A percentile compares a stretch with the other conserved stretches of the same genome.
These are phyloP conservation scores for Hylaea fasciaria DNA, from an alignment of 2,888 invertebrate species.

Conservation along the genomic window DNA sequence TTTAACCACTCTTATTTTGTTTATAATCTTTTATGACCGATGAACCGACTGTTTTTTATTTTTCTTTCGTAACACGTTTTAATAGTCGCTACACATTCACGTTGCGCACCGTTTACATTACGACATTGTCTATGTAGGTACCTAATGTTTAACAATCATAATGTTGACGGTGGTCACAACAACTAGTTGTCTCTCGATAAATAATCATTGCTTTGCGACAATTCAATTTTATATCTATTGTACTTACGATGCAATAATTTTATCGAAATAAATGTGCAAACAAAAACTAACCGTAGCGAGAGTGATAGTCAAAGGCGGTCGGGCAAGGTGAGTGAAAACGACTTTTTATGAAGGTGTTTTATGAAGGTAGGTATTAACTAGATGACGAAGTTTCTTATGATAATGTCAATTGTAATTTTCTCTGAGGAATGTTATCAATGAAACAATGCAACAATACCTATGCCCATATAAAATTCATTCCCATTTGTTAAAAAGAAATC, in stretches of 20 bases:
- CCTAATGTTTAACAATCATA: neutral
- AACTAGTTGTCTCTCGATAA: conserved; percentile 18
- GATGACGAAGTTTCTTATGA: neutral
- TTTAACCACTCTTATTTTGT: too few relatives aligned
- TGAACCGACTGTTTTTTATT: too few relatives aligned
- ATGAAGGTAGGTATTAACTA: neutral
- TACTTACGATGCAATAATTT: neutral
- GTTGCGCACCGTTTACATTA: too few relatives aligned
- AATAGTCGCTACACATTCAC: too few relatives aligned
- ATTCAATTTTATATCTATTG: neutral
- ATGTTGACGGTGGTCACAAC: conserved; percentile 1
- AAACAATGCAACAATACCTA: too few relatives aligned
- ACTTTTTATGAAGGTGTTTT: conserved; percentile 15
- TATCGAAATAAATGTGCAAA: neutral
- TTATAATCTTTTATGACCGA: too few relatives aligned
- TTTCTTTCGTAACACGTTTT: too few relatives aligned
- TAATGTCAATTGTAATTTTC: neutral
- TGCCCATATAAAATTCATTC: too few relatives aligned
- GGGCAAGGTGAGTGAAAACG: conserved; percentile 42
- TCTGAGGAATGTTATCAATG: too few relatives aligned
- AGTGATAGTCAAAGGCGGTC: conserved; percentile 15
- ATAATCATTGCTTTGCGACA: neutral
- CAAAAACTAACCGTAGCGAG: conserved; percentile 35
- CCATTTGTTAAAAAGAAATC: too few relatives aligned
- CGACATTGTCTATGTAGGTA: too few relatives aligned